Evolutionary conservation across 2,888 invertebrate species (phyloP), one percentile per base, ranked within the genome.

Genomic region (Gibbula magus): DNA sequence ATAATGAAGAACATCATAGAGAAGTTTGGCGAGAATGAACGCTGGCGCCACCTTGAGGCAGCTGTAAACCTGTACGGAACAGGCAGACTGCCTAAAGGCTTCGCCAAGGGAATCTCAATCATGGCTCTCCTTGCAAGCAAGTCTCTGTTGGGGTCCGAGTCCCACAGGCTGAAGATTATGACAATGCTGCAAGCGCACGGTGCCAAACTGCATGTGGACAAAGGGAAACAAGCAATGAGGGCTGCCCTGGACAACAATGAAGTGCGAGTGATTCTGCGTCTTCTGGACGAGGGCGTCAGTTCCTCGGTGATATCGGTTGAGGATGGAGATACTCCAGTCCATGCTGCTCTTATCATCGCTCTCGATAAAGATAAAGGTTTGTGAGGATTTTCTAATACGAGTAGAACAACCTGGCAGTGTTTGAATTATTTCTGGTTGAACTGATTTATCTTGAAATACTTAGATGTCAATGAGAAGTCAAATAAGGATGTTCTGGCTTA

Each of bases 251-350:
- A 54, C 13, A 75, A 79, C 25, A 25, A 61, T 13, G 78, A 82
- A 52, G 79, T 79, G 56, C 81, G 83, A 61, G 81, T 88, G 1
- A 79, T 87, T 8, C 78, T 82, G 8, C 82, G 83, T 20, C 83
- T 90, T 29, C 81, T 90, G 10, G 82, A 86, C 70, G 52, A 81
- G 25, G 88, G 87, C 25, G 87, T 86, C 0, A 83, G 86, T 53
- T 86, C 88, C 0, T 45, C 70, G 4, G 66, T 78, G 10, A 35
- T 90, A 39, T 82, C 85, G 0, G 77, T 90, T 29, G 78, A 77
- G 4, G 32, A 61, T 0, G 88, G 88, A n/a, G 90, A 90, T 75
- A 89, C 89, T 45, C 89, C 89, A 0, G 82, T 89, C 1, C 89
- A 89, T 82, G 89, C 88, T 74, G 88, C 88, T 18, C 67, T 89